These are phyloP conservation scores for Netelia melanura DNA, from an alignment of 2,888 invertebrate species.

Conservation along the genomic window DNA sequence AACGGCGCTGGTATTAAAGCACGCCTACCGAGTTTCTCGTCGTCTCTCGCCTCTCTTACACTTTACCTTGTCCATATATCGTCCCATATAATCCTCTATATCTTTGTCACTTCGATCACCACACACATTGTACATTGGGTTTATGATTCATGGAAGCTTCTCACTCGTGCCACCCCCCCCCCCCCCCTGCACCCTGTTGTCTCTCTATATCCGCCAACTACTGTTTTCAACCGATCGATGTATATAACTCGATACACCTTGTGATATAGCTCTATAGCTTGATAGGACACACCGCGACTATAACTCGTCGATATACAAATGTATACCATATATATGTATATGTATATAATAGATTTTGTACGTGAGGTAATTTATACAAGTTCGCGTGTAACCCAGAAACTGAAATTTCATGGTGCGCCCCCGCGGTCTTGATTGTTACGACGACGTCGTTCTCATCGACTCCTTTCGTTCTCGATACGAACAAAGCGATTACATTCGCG, in stretches of 20 bases:
- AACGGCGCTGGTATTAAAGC: slow-evolving; percentile 48
- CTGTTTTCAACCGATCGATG: slow-evolving; percentile 61
- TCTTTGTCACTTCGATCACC: slow-evolving; percentile 66
- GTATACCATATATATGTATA: neutral
- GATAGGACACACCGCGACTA: slow-evolving; percentile 46
- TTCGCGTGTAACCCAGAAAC: slow-evolving; percentile 67
- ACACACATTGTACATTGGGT: slow-evolving; percentile 64
- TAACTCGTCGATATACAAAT: slow-evolving; percentile 6
- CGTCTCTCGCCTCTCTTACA: slow-evolving; percentile 58
- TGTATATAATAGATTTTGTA: slow-evolving; percentile 40
- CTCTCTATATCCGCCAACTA: slow-evolving; percentile 57
- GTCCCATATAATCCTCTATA: slow-evolving; percentile 54
- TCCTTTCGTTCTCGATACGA: slow-evolving; percentile 31
- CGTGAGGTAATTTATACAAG: slow-evolving; percentile 63
- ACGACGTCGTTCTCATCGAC: slow-evolving; percentile 43
- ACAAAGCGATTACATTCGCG: neutral
- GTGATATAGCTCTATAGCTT: slow-evolving; percentile 27
- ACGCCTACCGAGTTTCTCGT: slow-evolving; percentile 65
- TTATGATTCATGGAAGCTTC: slow-evolving; percentile 71
- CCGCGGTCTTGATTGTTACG: slow-evolving; percentile 47
- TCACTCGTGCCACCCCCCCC: slow-evolving; percentile 34
- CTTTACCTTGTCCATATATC: slow-evolving; percentile 54
- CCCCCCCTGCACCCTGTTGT: slow-evolving; percentile 51
- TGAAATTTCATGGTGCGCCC: slow-evolving; percentile 61
- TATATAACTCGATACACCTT: slow-evolving; percentile 61